Evolutionary conservation across 2,113 vertebrate species (phyloP).

Genomic region (Crotalus helleri): DNA sequence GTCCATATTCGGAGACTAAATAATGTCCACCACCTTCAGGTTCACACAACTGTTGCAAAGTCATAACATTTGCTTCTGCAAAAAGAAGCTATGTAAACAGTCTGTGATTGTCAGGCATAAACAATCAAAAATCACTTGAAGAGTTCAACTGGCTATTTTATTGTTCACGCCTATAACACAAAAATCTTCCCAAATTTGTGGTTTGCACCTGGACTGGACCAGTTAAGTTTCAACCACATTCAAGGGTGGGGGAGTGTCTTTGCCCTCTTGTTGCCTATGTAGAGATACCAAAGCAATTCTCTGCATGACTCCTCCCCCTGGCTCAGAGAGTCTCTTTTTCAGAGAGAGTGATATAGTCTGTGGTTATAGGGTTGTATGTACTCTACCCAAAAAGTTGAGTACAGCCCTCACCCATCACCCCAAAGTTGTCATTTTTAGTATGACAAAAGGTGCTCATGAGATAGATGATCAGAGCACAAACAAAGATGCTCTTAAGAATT

Average conservation of each 20-base stretch:
- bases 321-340: too few species aligned
- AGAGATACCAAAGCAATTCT: too few species aligned
- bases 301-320: too few species aligned
- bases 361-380: background rate
- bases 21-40: constrained; percentile 29
- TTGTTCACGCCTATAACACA: too few species aligned
- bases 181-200: too few species aligned
- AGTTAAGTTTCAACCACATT: too few species aligned
- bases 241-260: too few species aligned
- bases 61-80: background rate
- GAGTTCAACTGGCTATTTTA: too few species aligned
- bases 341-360: too few species aligned
- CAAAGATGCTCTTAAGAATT: background rate
- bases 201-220: too few species aligned
- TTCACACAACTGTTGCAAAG: background rate
- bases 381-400: background rate
- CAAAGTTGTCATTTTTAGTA: background rate
- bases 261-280: too few species aligned
- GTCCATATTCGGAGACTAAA: background rate
- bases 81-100: background rate
- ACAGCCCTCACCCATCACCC: background rate
- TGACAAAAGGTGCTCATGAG: background rate
- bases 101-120: background rate
- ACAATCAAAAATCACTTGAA: too few species aligned
- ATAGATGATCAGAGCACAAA: background rate